phyloP scores from a whole-genome alignment of 2,113 vertebrate genomes.

The Sylvilagus bachmani region DNA sequence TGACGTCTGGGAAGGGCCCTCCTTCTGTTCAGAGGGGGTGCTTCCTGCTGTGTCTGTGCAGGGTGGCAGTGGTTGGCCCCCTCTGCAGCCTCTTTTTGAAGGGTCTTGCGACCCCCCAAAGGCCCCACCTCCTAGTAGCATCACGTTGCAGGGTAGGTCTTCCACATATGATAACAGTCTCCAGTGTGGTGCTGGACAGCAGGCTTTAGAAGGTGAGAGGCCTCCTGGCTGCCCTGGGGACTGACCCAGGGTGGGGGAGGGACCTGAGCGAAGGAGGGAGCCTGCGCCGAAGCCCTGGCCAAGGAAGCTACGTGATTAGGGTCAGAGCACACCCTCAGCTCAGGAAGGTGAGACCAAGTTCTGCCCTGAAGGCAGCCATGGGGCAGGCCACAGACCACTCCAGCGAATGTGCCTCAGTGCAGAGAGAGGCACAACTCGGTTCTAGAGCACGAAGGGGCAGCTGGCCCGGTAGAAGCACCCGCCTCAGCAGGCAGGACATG shows the following conservation, averaged over 20 bases:
- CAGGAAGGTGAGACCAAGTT: background rate
- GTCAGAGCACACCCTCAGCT: background rate
- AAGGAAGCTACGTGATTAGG: background rate
- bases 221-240: background rate
- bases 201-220: too few species aligned
- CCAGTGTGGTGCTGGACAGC: too few species aligned
- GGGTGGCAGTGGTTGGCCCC: background rate
- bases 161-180: background rate
- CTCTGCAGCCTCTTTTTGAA: background rate
- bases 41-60: too few species aligned
- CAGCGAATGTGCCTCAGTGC: accelerated
- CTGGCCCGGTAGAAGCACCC: background rate
- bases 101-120: background rate
- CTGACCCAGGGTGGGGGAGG: background rate
- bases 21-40: background rate
- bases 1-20: background rate
- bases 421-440: background rate
- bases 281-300: background rate
- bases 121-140: background rate
- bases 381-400: background rate
- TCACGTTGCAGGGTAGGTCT: background rate
- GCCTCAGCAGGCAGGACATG: background rate
- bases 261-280: background rate
- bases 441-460: background rate
- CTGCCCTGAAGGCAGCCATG: background rate